Evolutionary conservation across 1,140 invertebrate species (phyloP).

Genomic region (Drosophila orosa): DNA sequence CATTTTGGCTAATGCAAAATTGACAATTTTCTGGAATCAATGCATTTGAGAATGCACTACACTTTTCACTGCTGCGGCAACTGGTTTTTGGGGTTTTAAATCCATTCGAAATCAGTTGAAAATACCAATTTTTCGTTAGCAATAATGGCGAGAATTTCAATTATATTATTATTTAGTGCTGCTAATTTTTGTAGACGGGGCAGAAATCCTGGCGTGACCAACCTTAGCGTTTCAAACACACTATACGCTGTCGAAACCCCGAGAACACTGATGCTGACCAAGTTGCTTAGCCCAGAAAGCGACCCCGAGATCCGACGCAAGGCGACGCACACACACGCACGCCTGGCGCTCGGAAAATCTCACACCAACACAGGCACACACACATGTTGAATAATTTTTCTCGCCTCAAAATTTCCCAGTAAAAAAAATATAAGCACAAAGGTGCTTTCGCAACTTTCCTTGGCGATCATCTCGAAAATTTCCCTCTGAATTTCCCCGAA

Average conservation of each 20-base stretch:
- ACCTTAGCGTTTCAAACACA: constrained; percentile 85
- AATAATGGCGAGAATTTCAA: constrained; percentile 1
- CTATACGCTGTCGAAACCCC: constrained; percentile 85
- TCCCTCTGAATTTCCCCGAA: constrained; percentile 65
- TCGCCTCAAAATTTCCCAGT: constrained; percentile 75
- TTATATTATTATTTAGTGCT: constrained; percentile 20
- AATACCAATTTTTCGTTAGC: constrained; percentile 31
- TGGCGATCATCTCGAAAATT: constrained; percentile 46
- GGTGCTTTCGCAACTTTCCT: constrained; percentile 74
- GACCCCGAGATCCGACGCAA: constrained; percentile 68
- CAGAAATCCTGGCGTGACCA: constrained; percentile 78
- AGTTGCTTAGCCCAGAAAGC: constrained; percentile 76
- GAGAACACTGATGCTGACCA: constrained; percentile 84
- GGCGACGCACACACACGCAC: constrained; percentile 47
- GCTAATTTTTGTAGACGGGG: constrained; percentile 30
- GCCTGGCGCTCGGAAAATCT: constrained; percentile 25
- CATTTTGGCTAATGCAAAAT: not conserved
- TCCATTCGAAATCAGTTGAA: constrained; percentile 21
- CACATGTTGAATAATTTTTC: constrained; percentile 67
- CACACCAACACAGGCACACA: constrained; percentile 27
- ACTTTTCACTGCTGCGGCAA: constrained; percentile 54
- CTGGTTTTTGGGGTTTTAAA: not conserved
- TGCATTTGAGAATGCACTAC: constrained; percentile 52
- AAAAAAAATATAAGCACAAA: constrained; percentile 66
- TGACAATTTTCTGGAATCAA: constrained; percentile 6